These are phyloP conservation scores for Eurystomus glaucurus DNA, from an alignment of 2,797 vertebrate species.

Conservation along the genomic window DNA sequence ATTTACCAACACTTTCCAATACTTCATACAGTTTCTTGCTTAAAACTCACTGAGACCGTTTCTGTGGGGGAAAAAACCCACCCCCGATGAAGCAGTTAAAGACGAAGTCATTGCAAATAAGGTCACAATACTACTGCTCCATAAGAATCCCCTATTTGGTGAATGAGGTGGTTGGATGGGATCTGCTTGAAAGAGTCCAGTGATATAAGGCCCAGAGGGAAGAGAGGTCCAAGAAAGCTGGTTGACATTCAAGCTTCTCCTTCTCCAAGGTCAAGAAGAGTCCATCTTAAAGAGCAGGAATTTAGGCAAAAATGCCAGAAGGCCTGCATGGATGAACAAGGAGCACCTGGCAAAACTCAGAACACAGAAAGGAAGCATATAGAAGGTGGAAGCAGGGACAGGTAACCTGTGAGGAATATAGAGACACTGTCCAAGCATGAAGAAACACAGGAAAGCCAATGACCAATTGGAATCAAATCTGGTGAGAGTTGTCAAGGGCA, in stretches of 20 bases:
- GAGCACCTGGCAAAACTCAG: neutral
- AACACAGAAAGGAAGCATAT: neutral
- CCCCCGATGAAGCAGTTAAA: neutral
- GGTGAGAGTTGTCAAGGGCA: neutral
- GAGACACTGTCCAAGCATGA: too few relatives aligned
- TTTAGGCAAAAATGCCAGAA: neutral
- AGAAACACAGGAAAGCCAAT: neutral
- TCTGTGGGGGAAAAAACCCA: neutral
- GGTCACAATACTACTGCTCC: neutral
- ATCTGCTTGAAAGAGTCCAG: neutral
- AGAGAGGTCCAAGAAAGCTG: neutral
- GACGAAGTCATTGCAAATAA: neutral
- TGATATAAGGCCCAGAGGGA: neutral
- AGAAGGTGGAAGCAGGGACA: neutral
- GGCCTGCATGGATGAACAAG: neutral
- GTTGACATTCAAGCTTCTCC: neutral
- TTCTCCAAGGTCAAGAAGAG: neutral
- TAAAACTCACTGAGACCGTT: neutral
- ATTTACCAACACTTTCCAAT: neutral
- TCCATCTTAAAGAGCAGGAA: neutral
- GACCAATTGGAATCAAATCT: neutral
- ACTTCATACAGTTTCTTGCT: neutral
- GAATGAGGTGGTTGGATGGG: neutral
- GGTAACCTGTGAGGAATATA: neutral
- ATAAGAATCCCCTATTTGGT: neutral